Percentiles rank a stretch among this genome's conserved stretches.
These are phyloP conservation scores for Neocrepidodera transversa DNA, from an alignment of 2,888 invertebrate species.

Conservation along the genomic window DNA sequence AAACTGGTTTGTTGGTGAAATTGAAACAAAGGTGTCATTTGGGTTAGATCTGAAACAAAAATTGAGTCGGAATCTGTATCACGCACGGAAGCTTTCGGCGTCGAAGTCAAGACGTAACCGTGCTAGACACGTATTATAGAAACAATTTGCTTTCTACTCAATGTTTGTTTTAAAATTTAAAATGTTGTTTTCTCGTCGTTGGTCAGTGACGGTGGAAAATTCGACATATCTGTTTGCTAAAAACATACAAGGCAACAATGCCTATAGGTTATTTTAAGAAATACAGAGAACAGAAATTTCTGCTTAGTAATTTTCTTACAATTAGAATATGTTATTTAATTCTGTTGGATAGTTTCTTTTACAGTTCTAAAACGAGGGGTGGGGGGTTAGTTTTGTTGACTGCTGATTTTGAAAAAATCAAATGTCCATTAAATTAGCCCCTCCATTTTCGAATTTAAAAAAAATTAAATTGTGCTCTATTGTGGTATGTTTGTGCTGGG, in stretches of 20 bases:
- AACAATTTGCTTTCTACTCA: conserved; percentile 6
- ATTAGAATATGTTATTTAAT: no score
- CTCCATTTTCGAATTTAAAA: no score
- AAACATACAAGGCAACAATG: not conserved
- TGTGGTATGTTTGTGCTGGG: no score
- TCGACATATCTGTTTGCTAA: not conserved
- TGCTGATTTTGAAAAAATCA: no score
- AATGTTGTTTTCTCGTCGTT: not conserved
- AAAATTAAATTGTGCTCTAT: no score
- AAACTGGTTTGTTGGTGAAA: not conserved
- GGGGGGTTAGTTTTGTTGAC: no score
- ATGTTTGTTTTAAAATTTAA: conserved; percentile 15
- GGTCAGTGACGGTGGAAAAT: not conserved
- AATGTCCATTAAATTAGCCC: no score
- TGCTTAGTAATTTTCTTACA: no score
- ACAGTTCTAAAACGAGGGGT: no score
- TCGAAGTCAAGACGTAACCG: not conserved
- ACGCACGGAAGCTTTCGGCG: conserved; percentile 9
- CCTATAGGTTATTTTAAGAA: no score
- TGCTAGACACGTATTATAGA: conserved; percentile 10
- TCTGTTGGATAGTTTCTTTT: no score
- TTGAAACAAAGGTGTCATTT: not conserved
- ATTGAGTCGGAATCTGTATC: conserved; percentile 14
- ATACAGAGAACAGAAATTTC: no score
- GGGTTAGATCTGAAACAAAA: conserved; percentile 4